Evolutionary conservation across 2,888 invertebrate genomes (phyloP), one percentile per base, ranked within the genome.

Genomic region (Melinopterus prodromus): DNA sequence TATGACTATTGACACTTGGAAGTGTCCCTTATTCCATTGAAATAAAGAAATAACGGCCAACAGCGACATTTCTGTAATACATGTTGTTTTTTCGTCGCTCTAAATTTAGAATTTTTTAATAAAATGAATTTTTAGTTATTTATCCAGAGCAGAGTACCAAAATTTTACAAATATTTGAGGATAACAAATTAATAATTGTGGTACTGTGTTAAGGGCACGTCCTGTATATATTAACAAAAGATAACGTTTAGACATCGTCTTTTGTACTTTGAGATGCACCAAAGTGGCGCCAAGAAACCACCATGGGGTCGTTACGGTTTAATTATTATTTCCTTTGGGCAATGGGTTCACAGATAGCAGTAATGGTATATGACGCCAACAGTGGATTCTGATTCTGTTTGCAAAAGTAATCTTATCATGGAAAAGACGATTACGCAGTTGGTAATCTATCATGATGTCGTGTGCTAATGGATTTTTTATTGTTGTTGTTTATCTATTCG

Each of bases 151-250:
- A 26, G 26, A 26, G 26, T 26, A 26, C 26, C 26, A 26, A 26
- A 26, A 26, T 26, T 26, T 26, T 26, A 26, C 26, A 26, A 26
- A 26, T 26, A 26, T 26, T 26, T 26, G 26, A 26, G 3, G 26
- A 26, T 26, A 26, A 3, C 26, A 2, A 26, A 3, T 26, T 26
- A 26, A 26, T 1, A 26, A 26, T 26, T 26, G 26, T 26, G 26
- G 2, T 26, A 26, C 26, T 26, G n/a, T 26, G 26, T 26, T 26
- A 26, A 26, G 26, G 5, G 7, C 53, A 53, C 5, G 5, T 53
- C 53, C 53, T 53, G 53, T 53, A 53, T 53, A 53, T 53, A n/a
- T n/a, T n/a, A 53, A 53, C 53, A 53, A 53, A 53, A 53, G 53
- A 53, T 53, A 53, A 9, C 53, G 53, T 53, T 53, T 1, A 53